Conservation (phyloP, 2,888 invertebrate genomes). For the Zygothrica quintamaculata region DNA sequence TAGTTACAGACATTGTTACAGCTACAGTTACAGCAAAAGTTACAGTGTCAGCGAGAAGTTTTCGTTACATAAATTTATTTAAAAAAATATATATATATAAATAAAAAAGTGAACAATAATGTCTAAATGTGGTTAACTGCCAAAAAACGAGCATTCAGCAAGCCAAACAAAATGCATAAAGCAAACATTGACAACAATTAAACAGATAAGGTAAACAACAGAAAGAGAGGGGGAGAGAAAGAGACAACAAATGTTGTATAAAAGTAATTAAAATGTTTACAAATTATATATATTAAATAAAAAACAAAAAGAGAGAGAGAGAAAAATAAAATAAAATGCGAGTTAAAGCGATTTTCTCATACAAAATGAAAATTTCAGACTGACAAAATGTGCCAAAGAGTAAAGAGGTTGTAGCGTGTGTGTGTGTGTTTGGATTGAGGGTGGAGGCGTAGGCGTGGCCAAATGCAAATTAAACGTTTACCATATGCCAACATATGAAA, state of each 20-base stretch:
- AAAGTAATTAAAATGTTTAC: constrained; percentile 75
- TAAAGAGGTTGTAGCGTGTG: constrained; percentile 1
- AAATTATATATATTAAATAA: constrained; percentile 60
- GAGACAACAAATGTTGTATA: constrained; percentile 18
- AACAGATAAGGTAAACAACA: not conserved
- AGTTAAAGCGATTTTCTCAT: constrained; percentile 40
- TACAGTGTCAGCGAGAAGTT: constrained; percentile 34
- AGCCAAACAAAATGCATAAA: constrained; percentile 16
- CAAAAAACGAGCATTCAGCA: constrained; percentile 37
- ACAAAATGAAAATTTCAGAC: too few relatives aligned
- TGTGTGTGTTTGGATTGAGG: too few relatives aligned
- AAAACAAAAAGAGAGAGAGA: too few relatives aligned
- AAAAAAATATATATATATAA: constrained; percentile 39
- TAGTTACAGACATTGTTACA: constrained; percentile 28
- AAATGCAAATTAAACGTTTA: not conserved
- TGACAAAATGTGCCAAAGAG: too few relatives aligned
- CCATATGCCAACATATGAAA: not conserved
- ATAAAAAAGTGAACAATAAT: constrained; percentile 20
- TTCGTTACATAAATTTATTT: constrained; percentile 54
- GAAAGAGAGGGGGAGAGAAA: constrained; percentile 4
- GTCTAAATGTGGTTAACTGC: constrained; percentile 1
- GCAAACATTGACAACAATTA: constrained; percentile 46
- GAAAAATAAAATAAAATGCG: too few relatives aligned
- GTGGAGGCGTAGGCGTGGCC: not conserved
- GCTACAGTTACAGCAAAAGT: constrained; percentile 7